These are phyloP conservation scores for Odocoileus virginianus DNA, from an alignment of 2,113 vertebrate genomes.

Conservation along the genomic window DNA sequence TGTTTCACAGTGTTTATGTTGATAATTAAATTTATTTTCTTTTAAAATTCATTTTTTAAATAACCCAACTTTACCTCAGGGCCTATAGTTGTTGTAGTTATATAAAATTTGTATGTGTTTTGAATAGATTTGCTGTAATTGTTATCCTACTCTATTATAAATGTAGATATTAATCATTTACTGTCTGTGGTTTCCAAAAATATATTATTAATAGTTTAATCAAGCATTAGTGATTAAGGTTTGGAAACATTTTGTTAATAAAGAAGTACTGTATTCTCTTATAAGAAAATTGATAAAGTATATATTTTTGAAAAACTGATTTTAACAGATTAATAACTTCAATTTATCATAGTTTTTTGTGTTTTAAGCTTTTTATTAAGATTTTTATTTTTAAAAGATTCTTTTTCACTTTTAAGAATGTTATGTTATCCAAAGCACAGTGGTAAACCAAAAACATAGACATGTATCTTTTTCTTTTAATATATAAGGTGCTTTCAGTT, in stretches of 20 bases:
- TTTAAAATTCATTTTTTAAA: neutral
- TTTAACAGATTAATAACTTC: neutral
- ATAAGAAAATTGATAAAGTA: neutral
- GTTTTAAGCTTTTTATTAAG: neutral
- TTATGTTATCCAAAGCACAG: neutral
- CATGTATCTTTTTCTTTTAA: neutral
- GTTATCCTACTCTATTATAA: neutral
- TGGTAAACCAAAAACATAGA: neutral
- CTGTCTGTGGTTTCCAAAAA: neutral
- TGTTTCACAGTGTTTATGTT: neutral
- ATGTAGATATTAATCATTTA: neutral
- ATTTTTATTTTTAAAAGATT: neutral
- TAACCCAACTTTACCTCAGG: neutral
- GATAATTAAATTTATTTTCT: neutral
- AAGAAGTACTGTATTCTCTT: neutral
- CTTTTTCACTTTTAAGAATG: neutral
- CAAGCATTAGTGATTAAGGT: neutral
- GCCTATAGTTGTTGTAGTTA: neutral
- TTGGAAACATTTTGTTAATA: neutral
- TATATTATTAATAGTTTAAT: neutral
- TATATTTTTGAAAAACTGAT: neutral
- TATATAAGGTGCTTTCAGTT: neutral
- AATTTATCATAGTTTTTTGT: neutral
- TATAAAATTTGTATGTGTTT: neutral
- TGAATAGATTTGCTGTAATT: neutral